phyloP scores from a whole-genome alignment of 2,113 vertebrate genomes.

The Chaetops frenatus region DNA sequence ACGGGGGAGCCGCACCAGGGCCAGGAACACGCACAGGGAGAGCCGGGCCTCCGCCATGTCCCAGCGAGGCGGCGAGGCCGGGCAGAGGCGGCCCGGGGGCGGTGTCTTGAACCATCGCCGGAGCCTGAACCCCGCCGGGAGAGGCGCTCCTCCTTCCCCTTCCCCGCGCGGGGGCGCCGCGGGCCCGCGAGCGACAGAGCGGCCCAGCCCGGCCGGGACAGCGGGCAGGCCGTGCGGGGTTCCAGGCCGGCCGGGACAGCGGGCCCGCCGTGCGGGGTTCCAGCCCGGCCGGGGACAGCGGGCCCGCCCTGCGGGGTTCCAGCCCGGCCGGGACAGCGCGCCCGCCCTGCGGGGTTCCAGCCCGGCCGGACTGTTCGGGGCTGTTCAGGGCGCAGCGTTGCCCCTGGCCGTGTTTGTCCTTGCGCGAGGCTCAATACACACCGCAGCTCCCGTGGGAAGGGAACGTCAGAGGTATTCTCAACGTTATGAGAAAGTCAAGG shows the following conservation, averaged over 20 bases:
- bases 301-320: no score
- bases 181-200: neutral
- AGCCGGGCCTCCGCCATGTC: neutral
- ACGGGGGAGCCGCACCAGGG: neutral
- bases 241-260: no score
- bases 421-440: neutral
- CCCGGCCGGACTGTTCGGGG: neutral
- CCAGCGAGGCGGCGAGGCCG: rapidly evolving
- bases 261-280: no score
- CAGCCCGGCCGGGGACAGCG: neutral
- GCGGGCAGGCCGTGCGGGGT: no score
- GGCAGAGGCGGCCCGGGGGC: no score
- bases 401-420: neutral
- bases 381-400: neutral
- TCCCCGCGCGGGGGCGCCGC: neutral
- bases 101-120: neutral
- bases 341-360: no score
- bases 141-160: neutral
- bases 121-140: neutral
- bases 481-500: rapidly evolving
- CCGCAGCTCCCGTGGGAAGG: neutral
- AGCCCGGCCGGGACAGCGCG: neutral
- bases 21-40: rapidly evolving
- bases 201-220: neutral
- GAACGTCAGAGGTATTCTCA: rapidly evolving